These are phyloP conservation scores for Arnoldichthys spilopterus DNA, from an alignment of 2,797 vertebrate species.

Conservation along the genomic window DNA sequence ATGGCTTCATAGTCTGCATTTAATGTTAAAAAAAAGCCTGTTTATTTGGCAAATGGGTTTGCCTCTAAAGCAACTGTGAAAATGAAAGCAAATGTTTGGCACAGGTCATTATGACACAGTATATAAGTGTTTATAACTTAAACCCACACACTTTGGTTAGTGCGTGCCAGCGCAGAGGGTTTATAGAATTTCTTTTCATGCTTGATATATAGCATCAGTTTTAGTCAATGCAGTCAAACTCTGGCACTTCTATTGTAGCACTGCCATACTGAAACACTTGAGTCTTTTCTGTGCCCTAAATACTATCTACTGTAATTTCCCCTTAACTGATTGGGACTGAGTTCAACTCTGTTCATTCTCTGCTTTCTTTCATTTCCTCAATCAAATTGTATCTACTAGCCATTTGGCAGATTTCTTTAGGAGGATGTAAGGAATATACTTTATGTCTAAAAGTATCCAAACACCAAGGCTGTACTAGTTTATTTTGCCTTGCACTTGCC, in stretches of 20 bases:
- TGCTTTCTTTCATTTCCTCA: not conserved
- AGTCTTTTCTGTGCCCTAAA: not conserved
- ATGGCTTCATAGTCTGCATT: constrained; percentile 60
- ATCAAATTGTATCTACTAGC: not conserved
- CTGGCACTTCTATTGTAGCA: not conserved
- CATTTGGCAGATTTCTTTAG: too few relatives aligned
- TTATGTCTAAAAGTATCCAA: too few relatives aligned
- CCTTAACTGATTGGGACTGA: not conserved
- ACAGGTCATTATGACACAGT: constrained; percentile 20
- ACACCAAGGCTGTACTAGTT: too few relatives aligned
- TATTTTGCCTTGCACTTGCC: too few relatives aligned
- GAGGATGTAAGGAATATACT: not conserved
- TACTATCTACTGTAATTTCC: not conserved
- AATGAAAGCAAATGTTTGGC: constrained; percentile 72
- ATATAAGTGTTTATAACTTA: constrained; percentile 2
- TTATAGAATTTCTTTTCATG: constrained; percentile 1
- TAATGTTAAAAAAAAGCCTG: constrained; percentile 60
- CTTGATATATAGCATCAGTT: not conserved
- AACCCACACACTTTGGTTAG: not conserved
- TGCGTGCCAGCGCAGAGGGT: not conserved
- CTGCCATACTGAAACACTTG: not conserved
- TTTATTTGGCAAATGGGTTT: constrained; percentile 66
- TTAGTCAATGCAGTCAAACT: not conserved
- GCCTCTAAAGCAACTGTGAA: constrained; percentile 62
- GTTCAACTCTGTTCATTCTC: not conserved